A percentile compares a stretch with the other conserved stretches of the same genome.
These are phyloP conservation scores for Montipora cactus DNA, from an alignment of 64 coral and sea anemone genomes.

Conservation along the genomic window DNA sequence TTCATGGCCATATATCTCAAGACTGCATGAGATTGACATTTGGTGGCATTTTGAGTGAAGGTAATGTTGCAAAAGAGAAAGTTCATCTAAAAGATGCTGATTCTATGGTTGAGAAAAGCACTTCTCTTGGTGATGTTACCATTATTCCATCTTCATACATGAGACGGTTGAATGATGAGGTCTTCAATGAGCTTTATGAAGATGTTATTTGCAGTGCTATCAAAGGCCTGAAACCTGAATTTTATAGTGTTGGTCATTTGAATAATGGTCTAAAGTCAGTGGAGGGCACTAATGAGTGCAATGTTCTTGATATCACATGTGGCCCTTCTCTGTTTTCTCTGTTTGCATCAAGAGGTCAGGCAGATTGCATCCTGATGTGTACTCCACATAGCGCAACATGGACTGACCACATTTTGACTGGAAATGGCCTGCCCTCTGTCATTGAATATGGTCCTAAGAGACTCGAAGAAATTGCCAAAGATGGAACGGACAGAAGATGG, in stretches of 20 bases:
- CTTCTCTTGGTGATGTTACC: background rate
- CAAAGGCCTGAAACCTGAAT: constrained; percentile 1
- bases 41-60: background rate
- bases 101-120: background rate
- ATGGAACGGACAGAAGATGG: constrained; percentile 61
- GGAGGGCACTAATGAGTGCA: background rate
- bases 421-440: constrained; percentile 14
- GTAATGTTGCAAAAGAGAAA: too few species aligned
- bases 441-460: constrained; percentile 33
- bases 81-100: background rate
- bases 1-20: constrained; percentile 15
- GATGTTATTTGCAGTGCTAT: constrained; percentile 57
- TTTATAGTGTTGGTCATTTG: background rate
- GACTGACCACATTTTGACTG: constrained; percentile 15
- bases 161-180: constrained; percentile 64
- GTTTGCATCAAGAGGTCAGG: constrained; percentile 46
- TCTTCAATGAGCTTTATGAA: constrained; percentile 49
- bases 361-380: constrained; percentile 39
- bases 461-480: constrained; percentile 71
- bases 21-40: constrained; percentile 14
- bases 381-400: constrained; percentile 42
- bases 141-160: constrained; percentile 79
- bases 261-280: background rate
- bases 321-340: constrained; percentile 68
- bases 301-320: constrained; percentile 64